Conservation (phyloP, 2,888 invertebrate genomes). For the Capitulum mitella region DNA sequence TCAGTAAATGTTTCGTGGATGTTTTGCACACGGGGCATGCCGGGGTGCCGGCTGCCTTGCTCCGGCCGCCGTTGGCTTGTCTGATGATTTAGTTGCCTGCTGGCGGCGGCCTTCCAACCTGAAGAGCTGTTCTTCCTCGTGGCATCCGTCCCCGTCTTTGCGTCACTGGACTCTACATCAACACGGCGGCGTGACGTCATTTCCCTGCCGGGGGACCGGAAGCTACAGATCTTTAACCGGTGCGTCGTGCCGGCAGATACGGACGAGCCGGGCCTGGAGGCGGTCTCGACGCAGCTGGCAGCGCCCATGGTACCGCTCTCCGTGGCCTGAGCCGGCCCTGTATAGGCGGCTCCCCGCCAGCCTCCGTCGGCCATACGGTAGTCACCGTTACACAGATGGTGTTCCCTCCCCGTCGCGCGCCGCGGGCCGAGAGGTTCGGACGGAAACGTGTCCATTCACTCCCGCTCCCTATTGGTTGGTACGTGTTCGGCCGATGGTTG, state of each 20-base stretch:
- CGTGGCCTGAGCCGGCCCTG: not conserved
- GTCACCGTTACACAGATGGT: not conserved
- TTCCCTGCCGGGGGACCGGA: too few species aligned
- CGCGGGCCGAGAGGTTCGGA: not conserved
- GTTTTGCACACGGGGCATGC: too few species aligned
- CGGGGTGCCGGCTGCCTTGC: too few species aligned
- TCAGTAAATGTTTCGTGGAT: not conserved
- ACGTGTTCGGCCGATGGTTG: not conserved
- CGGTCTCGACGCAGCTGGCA: not conserved
- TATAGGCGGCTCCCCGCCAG: too few species aligned
- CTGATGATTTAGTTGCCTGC: too few species aligned
- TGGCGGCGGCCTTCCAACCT: too few species aligned
- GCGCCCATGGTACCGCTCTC: not conserved
- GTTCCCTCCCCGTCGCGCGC: not conserved
- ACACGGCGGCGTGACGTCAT: too few species aligned
- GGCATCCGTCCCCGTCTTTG: too few species aligned
- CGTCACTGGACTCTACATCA: too few species aligned
- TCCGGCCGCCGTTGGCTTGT: too few species aligned
- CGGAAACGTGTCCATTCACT: not conserved
- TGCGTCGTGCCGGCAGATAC: not conserved
- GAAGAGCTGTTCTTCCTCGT: too few species aligned
- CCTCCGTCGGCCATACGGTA: not conserved
- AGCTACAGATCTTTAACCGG: not conserved
- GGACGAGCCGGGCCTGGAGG: not conserved
- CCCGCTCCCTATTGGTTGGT: not conserved